Conservation (phyloP, 2,797 vertebrate genomes). For the Coregonus sp. region DNA sequence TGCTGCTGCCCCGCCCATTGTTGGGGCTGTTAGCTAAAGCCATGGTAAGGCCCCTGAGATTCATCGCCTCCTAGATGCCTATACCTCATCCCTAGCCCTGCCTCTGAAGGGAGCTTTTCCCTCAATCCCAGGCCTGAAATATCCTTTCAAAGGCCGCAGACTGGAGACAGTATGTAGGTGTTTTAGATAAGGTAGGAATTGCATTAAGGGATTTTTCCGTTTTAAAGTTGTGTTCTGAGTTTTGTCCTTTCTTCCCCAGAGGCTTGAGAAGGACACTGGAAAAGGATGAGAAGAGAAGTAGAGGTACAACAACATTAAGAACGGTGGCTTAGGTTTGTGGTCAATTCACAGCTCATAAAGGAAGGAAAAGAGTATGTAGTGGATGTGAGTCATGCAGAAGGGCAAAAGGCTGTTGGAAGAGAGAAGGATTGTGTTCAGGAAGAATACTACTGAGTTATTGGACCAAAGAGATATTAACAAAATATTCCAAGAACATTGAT, state of each 20-base stretch:
- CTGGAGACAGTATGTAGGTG: conserved; percentile 85
- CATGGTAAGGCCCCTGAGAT: conserved; percentile 78
- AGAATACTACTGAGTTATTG: conserved; percentile 63
- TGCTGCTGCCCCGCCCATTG: conserved; percentile 58
- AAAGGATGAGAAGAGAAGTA: conserved; percentile 54
- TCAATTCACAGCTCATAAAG: conserved; percentile 82
- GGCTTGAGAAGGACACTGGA: conserved; percentile 67
- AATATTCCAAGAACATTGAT: conserved; percentile 67
- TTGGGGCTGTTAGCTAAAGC: conserved; percentile 76
- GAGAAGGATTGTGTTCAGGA: conserved; percentile 49
- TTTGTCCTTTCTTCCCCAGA: conserved; percentile 76
- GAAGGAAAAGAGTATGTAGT: conserved; percentile 40
- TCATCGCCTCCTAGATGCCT: conserved; percentile 82
- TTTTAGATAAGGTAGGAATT: conserved; percentile 86
- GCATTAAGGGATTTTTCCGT: conserved; percentile 85
- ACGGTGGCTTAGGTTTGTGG: conserved; percentile 69
- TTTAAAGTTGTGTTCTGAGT: conserved; percentile 70
- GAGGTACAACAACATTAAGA: conserved; percentile 66
- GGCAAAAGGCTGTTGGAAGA: conserved; percentile 47
- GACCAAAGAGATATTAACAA: conserved; percentile 48
- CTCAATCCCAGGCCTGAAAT: conserved; percentile 75
- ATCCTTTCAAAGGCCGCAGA: conserved; percentile 81
- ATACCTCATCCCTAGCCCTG: conserved; percentile 80
- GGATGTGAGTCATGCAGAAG: conserved; percentile 63
- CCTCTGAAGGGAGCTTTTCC: conserved; percentile 76